Percentiles rank a stretch among this genome's conserved stretches.
phyloP scores from a whole-genome alignment of 2,797 vertebrate species.

The Furcifer pardalis region DNA sequence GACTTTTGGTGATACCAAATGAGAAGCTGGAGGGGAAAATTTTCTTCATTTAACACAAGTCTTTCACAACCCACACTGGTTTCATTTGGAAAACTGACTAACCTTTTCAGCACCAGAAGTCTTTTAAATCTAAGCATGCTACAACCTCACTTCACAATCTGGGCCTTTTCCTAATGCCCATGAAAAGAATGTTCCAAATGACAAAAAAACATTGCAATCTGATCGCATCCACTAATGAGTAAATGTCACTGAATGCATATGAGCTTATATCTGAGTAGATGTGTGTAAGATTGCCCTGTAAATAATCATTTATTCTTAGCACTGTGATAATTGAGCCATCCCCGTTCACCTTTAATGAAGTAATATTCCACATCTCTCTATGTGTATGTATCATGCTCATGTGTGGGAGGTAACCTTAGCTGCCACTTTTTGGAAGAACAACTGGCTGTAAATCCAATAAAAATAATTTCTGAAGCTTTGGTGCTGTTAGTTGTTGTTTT shows the following conservation, averaged over 20 bases:
- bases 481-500: neutral
- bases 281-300: neutral
- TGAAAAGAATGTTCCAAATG: constrained; percentile 8
- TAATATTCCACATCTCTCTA: neutral
- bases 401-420: neutral
- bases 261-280: neutral
- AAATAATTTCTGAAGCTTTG: neutral
- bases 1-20: constrained; percentile 96
- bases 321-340: neutral
- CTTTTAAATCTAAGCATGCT: constrained; percentile 67
- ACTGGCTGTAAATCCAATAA: neutral
- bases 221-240: neutral
- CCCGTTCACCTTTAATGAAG: too few species aligned
- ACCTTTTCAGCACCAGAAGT: constrained; percentile 88
- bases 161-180: constrained; percentile 20
- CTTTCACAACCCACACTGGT: constrained; percentile 98
- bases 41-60: constrained; percentile 90
- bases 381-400: neutral
- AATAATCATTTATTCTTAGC: neutral
- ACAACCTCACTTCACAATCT: constrained; percentile 34
- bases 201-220: neutral
- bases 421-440: neutral
- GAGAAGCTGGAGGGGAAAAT: constrained; percentile 91
- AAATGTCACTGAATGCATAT: neutral
- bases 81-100: constrained; percentile 94